Base-by-base conservation (phyloP, 2,113 vertebrate species). In the Symphodus melops region DNA sequence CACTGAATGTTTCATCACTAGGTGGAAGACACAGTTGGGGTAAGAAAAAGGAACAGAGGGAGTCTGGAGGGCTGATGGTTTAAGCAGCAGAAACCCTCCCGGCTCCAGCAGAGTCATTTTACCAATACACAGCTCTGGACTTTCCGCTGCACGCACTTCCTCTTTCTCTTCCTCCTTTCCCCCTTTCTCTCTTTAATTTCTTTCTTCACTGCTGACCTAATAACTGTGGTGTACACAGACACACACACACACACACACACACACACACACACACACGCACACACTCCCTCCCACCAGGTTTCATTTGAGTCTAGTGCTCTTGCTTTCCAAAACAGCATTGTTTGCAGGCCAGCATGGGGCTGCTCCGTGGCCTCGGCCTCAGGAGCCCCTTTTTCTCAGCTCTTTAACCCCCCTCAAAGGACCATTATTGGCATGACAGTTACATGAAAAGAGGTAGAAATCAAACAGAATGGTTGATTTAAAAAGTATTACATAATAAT, bases 341-440 rank as follows among this genome's bases (percentile, higher is more conserved):
- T 95, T 92, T 78, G 73, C 67, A 9, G 36, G 91, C 76, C 94
- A 94, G 93, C 94, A 93, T 94, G 93, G 89, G 92, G 91, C 88
- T 91, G 88, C 81, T 87, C 84, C 19, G 20, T 65, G 69, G 85
- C 86, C 82, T 85, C 76, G 7, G 70, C 79, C 74, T 82, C 73
- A 85, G 79, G 72, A 85, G 79, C 72, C 64, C 65, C 76, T 89
- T 77, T 85, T 82, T 67, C 79, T 61, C 64, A 57, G 69, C 85
- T 86, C 82, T 91, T 88, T 90, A 83, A 86, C 85, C 84, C 39
- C 1, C 75, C 85, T 90, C 83, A 92, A 91, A 86, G 81, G 79
- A 75, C 72, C 84, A 88, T 91, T 93, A 91, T 91, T 46, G 58
- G 64, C 79, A 67, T 92, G 89, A 87, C 90, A 91, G 86, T 88